phyloP scores from a whole-genome alignment of 2,113 vertebrate species.

The Glaucidium brasilianum region DNA sequence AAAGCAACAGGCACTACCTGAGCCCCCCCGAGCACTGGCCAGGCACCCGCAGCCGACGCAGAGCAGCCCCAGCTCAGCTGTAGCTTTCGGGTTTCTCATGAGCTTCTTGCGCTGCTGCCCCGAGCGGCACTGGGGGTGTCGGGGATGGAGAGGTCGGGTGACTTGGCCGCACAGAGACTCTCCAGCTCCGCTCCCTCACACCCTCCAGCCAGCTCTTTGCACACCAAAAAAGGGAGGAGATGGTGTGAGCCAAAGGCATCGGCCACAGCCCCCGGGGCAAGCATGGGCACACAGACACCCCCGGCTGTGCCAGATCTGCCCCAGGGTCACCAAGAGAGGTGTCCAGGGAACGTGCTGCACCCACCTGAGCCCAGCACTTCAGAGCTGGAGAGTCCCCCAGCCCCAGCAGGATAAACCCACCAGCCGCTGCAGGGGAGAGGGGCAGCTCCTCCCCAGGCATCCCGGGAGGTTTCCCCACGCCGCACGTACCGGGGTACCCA shows the following conservation, averaged over 20 bases:
- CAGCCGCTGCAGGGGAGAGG: neutral
- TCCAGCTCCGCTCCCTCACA: neutral
- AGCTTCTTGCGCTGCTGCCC: neutral
- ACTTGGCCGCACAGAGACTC: neutral
- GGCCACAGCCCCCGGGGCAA: neutral
- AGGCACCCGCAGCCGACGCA: accelerated
- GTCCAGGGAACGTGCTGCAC: no score
- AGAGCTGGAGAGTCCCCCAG: neutral
- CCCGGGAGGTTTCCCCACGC: neutral
- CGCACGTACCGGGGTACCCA: accelerated
- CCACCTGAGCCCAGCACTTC: neutral
- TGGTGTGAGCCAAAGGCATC: neutral
- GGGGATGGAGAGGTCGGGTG: neutral
- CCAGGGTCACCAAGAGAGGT: neutral
- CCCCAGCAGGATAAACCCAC: neutral
- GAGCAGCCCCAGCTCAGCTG: neutral
- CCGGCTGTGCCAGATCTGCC: neutral
- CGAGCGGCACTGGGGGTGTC: neutral
- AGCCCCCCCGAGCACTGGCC: neutral
- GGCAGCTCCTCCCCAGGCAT: accelerated
- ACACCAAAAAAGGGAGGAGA: neutral
- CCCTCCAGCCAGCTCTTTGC: neutral
- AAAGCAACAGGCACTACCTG: neutral
- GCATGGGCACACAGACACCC: accelerated
- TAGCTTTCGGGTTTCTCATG: neutral